phyloP scores from a whole-genome alignment of 2,797 vertebrate species.

The Oceanodroma leucorhoa region DNA sequence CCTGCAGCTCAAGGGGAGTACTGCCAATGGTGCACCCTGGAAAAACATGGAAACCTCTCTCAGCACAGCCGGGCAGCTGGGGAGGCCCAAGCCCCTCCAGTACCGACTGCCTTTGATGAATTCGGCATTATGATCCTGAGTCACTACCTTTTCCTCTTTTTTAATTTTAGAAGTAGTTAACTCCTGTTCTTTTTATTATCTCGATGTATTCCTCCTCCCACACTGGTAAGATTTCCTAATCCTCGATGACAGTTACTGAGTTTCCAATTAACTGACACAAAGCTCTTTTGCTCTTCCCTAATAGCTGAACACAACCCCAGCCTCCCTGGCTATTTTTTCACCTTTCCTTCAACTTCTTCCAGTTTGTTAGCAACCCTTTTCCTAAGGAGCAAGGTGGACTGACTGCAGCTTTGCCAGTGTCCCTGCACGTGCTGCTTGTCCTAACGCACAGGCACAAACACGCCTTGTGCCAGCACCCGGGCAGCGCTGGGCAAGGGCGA shows the following conservation, averaged over 20 bases:
- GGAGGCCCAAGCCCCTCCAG: neutral
- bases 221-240: neutral
- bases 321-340: neutral
- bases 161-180: conserved; percentile 9
- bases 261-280: neutral
- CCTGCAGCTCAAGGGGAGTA: conserved; percentile 71
- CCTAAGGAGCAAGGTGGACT: neutral
- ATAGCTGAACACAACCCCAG: neutral
- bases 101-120: neutral
- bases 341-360: neutral
- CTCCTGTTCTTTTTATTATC: neutral
- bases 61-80: neutral
- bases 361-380: neutral
- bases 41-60: neutral
- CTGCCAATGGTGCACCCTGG: conserved; percentile 70
- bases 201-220: neutral
- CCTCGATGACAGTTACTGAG: neutral
- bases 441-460: neutral
- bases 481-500: neutral
- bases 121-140: neutral
- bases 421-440: neutral
- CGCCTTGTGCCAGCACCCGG: rapidly evolving
- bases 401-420: neutral
- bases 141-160: neutral
- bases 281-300: neutral